These are phyloP conservation scores for Macrosiphum euphorbiae DNA, from an alignment of 2,888 invertebrate genomes.

Conservation along the genomic window DNA sequence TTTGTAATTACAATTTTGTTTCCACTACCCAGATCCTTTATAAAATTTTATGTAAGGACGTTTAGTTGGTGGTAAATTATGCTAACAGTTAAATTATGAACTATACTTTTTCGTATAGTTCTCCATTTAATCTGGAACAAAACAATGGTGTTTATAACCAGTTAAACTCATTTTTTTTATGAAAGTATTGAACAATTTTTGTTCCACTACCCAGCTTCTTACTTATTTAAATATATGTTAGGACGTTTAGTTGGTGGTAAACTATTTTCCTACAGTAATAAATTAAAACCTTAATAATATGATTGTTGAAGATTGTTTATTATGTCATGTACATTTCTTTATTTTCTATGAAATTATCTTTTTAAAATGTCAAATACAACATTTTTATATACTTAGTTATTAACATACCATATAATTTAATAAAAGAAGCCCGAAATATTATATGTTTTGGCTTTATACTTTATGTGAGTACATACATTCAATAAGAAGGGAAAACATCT, in stretches of 20 bases:
- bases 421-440: too few relatives aligned
- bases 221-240: not conserved
- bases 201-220: constrained; percentile 34
- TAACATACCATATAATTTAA: too few relatives aligned
- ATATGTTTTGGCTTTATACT: too few relatives aligned
- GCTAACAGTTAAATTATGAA: not conserved
- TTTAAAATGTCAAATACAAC: too few relatives aligned
- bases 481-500: not conserved
- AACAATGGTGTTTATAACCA: not conserved
- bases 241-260: constrained; percentile 39
- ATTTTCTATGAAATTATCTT: not conserved
- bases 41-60: not conserved
- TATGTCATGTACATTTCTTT: not conserved
- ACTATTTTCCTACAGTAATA: not conserved
- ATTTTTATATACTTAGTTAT: too few relatives aligned
- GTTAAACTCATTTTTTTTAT: too few relatives aligned
- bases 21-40: constrained; percentile 24
- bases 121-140: not conserved
- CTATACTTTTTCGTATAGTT: not conserved
- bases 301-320: not conserved
- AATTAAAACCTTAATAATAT: not conserved
- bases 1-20: not conserved
- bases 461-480: constrained; percentile 14
- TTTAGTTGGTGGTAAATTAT: constrained; percentile 34
- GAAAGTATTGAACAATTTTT: not conserved